These are phyloP conservation scores for Escarpia spicata DNA, from an alignment of 2,888 invertebrate species.

Conservation along the genomic window DNA sequence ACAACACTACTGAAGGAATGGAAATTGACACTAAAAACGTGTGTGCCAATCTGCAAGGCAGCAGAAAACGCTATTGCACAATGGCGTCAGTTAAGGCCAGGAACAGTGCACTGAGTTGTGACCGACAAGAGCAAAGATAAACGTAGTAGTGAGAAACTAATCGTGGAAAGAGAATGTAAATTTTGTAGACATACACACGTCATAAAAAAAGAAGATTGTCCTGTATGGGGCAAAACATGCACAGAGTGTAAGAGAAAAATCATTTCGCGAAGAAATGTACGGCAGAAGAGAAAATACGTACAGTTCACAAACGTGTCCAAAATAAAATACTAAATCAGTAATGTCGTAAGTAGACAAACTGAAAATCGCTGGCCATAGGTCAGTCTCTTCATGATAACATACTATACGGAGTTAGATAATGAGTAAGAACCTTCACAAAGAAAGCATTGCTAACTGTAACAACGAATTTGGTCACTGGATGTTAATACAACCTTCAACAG, in stretches of 20 bases:
- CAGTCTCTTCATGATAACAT: too few species aligned
- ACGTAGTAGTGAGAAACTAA: background rate
- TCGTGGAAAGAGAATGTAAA: background rate
- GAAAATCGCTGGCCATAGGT: too few species aligned
- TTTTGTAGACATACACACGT: background rate
- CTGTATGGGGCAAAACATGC: conserved; percentile 31
- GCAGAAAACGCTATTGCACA: conserved; percentile 31
- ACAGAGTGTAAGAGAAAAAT: conserved; percentile 22
- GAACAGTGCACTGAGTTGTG: conserved; percentile 21
- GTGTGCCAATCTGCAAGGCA: conserved; percentile 20
- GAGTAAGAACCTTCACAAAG: too few species aligned
- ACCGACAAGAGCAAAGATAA: background rate
- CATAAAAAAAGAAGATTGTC: conserved; percentile 18
- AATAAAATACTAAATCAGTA: too few species aligned
- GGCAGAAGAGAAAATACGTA: background rate
- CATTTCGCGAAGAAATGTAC: conserved; percentile 25
- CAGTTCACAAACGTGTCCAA: background rate
- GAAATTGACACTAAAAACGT: conserved; percentile 25
- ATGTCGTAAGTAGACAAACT: too few species aligned
- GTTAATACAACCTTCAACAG: too few species aligned
- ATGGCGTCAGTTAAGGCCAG: background rate
- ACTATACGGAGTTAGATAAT: too few species aligned
- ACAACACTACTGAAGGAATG: conserved; percentile 25
- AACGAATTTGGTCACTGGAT: too few species aligned
- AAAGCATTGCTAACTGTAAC: too few species aligned